Conservation (phyloP, 2,888 invertebrate species). For the Dryadula phaetusa region DNA sequence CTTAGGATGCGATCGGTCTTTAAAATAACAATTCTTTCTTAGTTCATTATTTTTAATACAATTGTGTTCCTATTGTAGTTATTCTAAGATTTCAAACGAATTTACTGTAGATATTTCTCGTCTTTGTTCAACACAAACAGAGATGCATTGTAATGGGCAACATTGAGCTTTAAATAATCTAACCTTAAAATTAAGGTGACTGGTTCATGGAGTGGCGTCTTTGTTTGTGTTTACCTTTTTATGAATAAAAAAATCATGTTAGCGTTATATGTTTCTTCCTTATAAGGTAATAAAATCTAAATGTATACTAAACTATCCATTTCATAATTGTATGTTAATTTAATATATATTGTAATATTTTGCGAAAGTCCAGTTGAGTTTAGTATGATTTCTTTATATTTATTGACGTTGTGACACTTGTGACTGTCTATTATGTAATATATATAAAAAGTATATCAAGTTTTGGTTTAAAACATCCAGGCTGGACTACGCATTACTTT, state of each 20-base stretch:
- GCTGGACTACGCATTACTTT: neutral
- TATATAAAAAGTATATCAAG: no score
- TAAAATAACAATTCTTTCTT: neutral
- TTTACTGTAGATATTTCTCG: slow-evolving; percentile 13
- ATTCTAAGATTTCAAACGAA: slow-evolving; percentile 24
- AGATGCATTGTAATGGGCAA: slow-evolving; percentile 24
- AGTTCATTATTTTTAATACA: neutral
- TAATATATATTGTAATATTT: neutral
- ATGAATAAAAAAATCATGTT: neutral
- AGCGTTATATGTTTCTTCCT: slow-evolving; percentile 3
- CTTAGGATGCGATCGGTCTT: slow-evolving; percentile 11
- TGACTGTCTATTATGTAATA: no score
- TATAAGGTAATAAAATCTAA: slow-evolving; percentile 1
- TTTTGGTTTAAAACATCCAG: neutral
- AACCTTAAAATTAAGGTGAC: slow-evolving; percentile 21
- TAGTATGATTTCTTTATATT: no score
- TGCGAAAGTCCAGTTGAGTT: neutral
- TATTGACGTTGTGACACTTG: no score
- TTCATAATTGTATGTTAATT: slow-evolving; percentile 8
- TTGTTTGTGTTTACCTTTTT: slow-evolving; percentile 16
- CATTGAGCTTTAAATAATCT: slow-evolving; percentile 25
- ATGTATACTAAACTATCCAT: neutral
- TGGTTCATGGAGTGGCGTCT: slow-evolving; percentile 17
- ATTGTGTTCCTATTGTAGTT: slow-evolving; percentile 11
- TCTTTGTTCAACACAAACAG: slow-evolving; percentile 9